phyloP scores from a whole-genome alignment of 2,797 vertebrate genomes.

The Chlorospingus flavigularis region DNA sequence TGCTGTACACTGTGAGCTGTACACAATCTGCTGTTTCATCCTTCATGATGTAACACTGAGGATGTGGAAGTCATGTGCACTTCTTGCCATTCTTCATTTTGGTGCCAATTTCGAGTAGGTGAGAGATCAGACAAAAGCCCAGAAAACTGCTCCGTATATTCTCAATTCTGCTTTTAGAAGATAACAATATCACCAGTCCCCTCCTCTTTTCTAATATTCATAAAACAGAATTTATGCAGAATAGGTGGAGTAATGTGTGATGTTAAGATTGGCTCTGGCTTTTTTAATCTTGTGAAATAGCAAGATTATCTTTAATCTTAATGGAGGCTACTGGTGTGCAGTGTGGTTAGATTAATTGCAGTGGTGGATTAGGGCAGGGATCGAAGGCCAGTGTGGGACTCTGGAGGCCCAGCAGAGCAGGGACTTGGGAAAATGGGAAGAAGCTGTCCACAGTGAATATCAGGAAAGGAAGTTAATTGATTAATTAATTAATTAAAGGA shows the following conservation, averaged over 20 bases:
- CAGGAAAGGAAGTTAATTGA: neutral
- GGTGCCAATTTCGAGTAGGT: constrained; percentile 10
- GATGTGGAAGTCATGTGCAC: constrained; percentile 53
- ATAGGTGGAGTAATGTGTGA: neutral
- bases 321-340: neutral
- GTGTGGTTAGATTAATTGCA: neutral
- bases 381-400: neutral
- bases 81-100: constrained; percentile 6
- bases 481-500: neutral
- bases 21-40: constrained; percentile 28
- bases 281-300: constrained; percentile 20
- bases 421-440: neutral
- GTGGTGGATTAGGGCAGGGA: constrained; percentile 16
- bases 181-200: neutral
- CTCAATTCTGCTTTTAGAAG: neutral
- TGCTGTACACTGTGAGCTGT: neutral
- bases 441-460: neutral
- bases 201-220: neutral
- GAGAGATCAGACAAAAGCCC: neutral
- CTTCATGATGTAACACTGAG: constrained; percentile 32
- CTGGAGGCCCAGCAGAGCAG: neutral
- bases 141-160: neutral
- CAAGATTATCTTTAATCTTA: constrained; percentile 22
- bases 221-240: neutral
- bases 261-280: neutral